Conservation (phyloP, 1,140 invertebrate species). For the Microplitis demolitor region DNA sequence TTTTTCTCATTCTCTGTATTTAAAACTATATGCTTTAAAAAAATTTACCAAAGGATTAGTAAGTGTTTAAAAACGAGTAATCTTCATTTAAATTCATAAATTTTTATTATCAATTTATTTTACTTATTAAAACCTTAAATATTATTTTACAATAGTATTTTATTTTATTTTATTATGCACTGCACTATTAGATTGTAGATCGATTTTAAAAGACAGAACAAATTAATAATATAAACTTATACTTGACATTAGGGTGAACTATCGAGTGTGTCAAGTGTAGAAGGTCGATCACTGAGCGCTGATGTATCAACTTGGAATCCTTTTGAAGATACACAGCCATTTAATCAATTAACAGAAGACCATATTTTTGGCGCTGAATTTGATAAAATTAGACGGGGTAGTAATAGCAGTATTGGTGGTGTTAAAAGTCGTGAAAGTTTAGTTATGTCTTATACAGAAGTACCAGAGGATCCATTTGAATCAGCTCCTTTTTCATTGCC, state of each 20-base stretch:
- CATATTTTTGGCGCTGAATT: slow-evolving; percentile 87
- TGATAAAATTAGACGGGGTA: slow-evolving; percentile 80
- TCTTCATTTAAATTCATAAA: not conserved
- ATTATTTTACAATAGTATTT: slow-evolving; percentile 20
- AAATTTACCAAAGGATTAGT: not conserved
- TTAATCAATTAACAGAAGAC: slow-evolving; percentile 79
- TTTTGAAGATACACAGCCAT: slow-evolving; percentile 75
- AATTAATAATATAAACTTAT: slow-evolving; percentile 5
- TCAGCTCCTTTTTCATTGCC: slow-evolving; percentile 81
- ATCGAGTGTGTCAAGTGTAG: slow-evolving; percentile 54
- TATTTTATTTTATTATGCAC: not conserved
- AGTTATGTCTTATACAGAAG: slow-evolving; percentile 73
- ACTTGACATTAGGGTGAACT: slow-evolving; percentile 53
- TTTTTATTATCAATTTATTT: slow-evolving; percentile 15
- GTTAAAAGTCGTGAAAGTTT: slow-evolving; percentile 78
- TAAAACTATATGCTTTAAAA: not conserved
- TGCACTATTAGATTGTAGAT: not conserved
- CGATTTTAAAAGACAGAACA: not conserved
- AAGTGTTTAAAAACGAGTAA: not conserved
- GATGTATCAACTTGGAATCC: slow-evolving; percentile 81
- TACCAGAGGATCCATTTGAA: slow-evolving; percentile 77
- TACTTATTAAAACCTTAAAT: slow-evolving; percentile 17
- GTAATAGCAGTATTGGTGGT: slow-evolving; percentile 81
- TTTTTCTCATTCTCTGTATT: slow-evolving; percentile 22
- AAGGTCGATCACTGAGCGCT: slow-evolving; percentile 66